Evolutionary conservation across 2,888 invertebrate genomes (phyloP).

Genomic region (Lepas anatifera): DNA sequence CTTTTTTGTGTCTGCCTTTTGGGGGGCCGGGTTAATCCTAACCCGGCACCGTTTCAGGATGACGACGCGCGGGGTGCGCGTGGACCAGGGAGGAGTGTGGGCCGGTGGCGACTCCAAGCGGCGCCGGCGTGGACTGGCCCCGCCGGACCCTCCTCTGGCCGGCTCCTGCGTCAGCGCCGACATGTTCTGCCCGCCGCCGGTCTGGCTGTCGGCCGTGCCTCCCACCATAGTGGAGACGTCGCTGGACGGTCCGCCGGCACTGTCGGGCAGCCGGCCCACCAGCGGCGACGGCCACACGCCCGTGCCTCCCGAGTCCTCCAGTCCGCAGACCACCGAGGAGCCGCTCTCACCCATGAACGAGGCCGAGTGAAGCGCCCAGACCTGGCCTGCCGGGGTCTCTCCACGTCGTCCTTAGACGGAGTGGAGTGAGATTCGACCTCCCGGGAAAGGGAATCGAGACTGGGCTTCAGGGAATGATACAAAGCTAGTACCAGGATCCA

Average conservation of each 20-base stretch:
- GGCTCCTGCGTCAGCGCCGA: slow-evolving; percentile 15
- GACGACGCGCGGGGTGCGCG: slow-evolving; percentile 25
- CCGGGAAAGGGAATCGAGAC: no score
- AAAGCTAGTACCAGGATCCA: no score
- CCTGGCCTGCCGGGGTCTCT: neutral
- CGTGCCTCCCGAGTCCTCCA: neutral
- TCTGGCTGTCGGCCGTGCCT: neutral
- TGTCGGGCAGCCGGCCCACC: neutral
- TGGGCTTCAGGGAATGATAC: no score
- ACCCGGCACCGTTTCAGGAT: no score
- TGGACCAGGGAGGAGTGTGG: slow-evolving; percentile 30
- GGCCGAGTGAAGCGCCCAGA: neutral
- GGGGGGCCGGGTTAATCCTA: no score
- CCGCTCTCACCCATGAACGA: neutral
- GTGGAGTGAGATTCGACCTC: neutral
- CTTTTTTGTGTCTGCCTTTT: no score
- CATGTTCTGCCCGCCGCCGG: no score
- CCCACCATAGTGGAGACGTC: neutral
- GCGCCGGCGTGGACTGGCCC: slow-evolving; percentile 31
- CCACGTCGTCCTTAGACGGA: neutral
- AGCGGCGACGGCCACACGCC: slow-evolving; percentile 8
- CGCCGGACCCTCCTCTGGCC: slow-evolving; percentile 16
- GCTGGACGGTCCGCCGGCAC: neutral
- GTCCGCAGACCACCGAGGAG: slow-evolving; percentile 9
- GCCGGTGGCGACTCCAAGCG: slow-evolving; percentile 30